These are phyloP conservation scores for Idaea aversata DNA, from an alignment of 2,888 invertebrate species.

Conservation along the genomic window DNA sequence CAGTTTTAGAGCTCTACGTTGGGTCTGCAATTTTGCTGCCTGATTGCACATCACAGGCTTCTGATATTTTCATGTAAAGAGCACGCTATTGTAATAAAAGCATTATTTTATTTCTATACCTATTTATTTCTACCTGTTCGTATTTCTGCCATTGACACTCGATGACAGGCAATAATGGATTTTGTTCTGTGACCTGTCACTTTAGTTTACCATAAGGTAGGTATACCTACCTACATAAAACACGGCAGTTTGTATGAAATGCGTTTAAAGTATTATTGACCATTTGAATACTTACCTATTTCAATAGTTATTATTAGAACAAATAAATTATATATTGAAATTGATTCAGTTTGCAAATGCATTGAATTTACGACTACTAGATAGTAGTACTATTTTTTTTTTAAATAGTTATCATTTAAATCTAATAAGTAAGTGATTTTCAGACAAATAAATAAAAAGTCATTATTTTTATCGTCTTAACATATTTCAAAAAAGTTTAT, in stretches of 20 bases:
- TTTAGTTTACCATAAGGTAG: slow-evolving; percentile 18
- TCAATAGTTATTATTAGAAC: slow-evolving; percentile 12
- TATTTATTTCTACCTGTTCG: not conserved
- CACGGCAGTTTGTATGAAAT: slow-evolving; percentile 10
- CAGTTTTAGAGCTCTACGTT: no score
- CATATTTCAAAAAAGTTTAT: no score
- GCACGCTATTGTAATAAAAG: no score
- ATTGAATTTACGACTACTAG: not conserved
- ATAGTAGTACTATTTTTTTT: no score
- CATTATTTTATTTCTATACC: not conserved
- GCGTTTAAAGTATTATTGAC: slow-evolving; percentile 10
- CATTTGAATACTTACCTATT: not conserved
- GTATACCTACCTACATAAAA: slow-evolving; percentile 12
- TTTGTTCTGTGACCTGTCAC: slow-evolving; percentile 22
- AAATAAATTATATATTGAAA: slow-evolving; percentile 12
- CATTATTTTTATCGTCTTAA: no score
- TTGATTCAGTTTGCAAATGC: slow-evolving; percentile 6
- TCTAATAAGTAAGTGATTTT: no score
- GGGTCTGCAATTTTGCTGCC: no score
- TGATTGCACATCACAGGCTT: no score
- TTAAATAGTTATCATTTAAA: no score
- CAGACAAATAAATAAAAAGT: no score
- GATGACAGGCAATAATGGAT: slow-evolving; percentile 19
- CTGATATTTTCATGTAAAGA: no score
- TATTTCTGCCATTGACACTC: slow-evolving; percentile 9